Percentiles rank a stretch among this genome's conserved stretches.
These are phyloP conservation scores for Corythornis madagascariensis DNA, from an alignment of 2,113 vertebrate species.

Conservation along the genomic window DNA sequence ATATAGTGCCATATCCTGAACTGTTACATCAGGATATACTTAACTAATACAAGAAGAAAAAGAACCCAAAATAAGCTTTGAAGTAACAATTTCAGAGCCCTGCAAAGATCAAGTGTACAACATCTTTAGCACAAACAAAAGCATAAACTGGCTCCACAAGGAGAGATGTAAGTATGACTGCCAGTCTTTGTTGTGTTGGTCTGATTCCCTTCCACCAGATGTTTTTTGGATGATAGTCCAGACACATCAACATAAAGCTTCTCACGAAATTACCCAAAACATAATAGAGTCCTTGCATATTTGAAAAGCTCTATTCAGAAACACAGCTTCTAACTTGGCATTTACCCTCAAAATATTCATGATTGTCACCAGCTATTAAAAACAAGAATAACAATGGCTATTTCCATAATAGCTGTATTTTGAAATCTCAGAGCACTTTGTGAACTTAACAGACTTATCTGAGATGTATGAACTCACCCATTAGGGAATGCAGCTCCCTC, in stretches of 20 bases:
- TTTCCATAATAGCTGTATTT: constrained; percentile 34
- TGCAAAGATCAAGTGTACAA: neutral
- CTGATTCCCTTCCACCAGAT: neutral
- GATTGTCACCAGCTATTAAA: constrained; percentile 44
- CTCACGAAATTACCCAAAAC: neutral
- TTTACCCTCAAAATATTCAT: neutral
- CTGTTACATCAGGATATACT: neutral
- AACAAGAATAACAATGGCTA: constrained; percentile 13
- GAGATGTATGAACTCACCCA: neutral
- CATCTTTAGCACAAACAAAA: neutral
- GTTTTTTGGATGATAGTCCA: neutral
- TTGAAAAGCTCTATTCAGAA: constrained; percentile 31
- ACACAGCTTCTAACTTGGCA: constrained; percentile 40
- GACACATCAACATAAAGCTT: neutral
- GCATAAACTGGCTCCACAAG: neutral
- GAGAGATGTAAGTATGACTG: neutral
- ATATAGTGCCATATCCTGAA: neutral
- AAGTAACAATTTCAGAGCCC: neutral
- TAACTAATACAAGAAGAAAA: neutral
- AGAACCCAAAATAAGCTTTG: neutral
- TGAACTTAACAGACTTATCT: neutral
- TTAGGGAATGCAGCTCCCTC: neutral
- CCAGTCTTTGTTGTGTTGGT: neutral
- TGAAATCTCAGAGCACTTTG: constrained; percentile 10
- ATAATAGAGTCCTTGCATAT: neutral